A percentile compares a stretch with the other conserved stretches of the same genome.
Conservation (phyloP, 2,797 vertebrate species). For the Pseudocheirus occidentalis region DNA sequence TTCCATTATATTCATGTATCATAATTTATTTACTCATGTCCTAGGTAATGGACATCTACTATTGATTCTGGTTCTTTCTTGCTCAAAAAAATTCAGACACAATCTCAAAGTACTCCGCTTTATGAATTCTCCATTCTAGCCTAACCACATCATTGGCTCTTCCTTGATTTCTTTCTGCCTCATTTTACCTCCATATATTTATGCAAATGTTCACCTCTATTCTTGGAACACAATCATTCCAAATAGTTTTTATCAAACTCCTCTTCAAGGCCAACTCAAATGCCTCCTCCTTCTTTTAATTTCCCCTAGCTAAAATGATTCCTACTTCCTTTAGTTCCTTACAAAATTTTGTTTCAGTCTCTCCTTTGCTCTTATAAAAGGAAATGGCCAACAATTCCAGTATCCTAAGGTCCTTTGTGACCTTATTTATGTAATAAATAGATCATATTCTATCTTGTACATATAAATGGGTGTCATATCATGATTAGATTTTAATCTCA, state of each 20-base stretch:
- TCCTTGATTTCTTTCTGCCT: not conserved
- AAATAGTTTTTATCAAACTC: not conserved
- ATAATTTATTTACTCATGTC: not conserved
- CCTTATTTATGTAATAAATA: no score
- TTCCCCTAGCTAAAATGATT: not conserved
- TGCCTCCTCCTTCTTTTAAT: not conserved
- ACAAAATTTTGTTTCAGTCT: not conserved
- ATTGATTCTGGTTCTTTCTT: not conserved
- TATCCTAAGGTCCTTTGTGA: no score
- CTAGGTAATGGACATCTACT: not conserved
- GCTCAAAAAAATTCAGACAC: no score
- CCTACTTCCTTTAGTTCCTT: not conserved
- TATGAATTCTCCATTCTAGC: not conserved
- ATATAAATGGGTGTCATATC: not conserved
- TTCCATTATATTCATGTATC: not conserved
- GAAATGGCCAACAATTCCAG: no score
- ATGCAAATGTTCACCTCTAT: not conserved
- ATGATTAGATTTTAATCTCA: not conserved
- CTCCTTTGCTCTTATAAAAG: not conserved
- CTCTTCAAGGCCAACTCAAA: not conserved
- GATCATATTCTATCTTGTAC: not conserved
- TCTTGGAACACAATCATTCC: not conserved
- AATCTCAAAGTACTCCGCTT: not conserved
- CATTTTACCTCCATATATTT: not conserved
- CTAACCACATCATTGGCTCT: not conserved